These are phyloP conservation scores for Oryzias sinensis DNA, from an alignment of 2,797 vertebrate species.

Conservation along the genomic window DNA sequence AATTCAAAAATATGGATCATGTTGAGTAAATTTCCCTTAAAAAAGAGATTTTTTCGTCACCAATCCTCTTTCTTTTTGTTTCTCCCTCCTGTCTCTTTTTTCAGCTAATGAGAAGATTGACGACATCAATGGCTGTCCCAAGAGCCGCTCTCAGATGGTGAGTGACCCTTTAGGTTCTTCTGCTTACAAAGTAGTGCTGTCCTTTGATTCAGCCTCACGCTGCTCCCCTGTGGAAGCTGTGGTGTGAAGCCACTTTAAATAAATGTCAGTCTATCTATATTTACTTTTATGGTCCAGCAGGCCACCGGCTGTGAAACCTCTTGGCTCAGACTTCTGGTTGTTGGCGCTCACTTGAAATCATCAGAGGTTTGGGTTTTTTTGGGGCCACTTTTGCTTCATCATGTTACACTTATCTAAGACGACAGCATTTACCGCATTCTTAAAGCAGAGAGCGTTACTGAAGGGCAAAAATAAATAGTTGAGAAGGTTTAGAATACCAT, in stretches of 20 bases:
- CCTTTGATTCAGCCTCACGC: conserved; percentile 32
- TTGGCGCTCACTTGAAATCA: conserved; percentile 59
- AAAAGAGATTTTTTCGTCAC: conserved; percentile 15
- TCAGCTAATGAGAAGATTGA: conserved; percentile 98
- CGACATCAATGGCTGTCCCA: conserved; percentile 97
- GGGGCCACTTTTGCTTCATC: conserved; percentile 42
- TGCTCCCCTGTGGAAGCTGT: conserved; percentile 17
- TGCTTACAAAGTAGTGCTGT: conserved; percentile 21
- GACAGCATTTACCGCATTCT: conserved; percentile 25
- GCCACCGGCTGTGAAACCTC: conserved; percentile 51
- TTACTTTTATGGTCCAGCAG: conserved; percentile 54
- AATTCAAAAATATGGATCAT: conserved; percentile 37
- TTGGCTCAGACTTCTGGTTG: conserved; percentile 53
- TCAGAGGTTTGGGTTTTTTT: conserved; percentile 35
- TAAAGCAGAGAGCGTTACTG: conserved; percentile 1
- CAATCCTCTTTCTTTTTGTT: conserved; percentile 18
- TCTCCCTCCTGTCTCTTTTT: conserved; percentile 18
- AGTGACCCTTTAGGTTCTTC: conserved; percentile 68
- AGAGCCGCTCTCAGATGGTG: conserved; percentile 97
- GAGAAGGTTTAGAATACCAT: conserved; percentile 1
- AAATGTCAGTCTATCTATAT: conserved; percentile 60
- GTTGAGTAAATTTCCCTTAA: conserved; percentile 19
- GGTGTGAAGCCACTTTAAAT: conserved; percentile 26
- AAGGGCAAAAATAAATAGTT: conserved; percentile 8
- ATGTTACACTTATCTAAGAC: conserved; percentile 46